Evolutionary conservation across 2,113 vertebrate genomes (phyloP).

Genomic region (Nycticorax nycticorax): DNA sequence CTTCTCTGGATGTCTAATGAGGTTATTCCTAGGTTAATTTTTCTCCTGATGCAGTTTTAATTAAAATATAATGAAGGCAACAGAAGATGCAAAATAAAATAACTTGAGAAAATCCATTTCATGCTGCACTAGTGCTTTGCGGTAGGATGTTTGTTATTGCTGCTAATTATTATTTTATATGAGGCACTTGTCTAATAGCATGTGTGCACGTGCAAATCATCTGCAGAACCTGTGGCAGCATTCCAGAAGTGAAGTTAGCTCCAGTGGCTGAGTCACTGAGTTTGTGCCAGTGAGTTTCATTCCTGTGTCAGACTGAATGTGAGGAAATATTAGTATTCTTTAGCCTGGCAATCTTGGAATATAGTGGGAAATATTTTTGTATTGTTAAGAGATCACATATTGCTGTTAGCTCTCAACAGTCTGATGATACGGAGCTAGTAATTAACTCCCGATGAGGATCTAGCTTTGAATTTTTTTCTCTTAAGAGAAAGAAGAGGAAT

Average conservation of each 20-base stretch:
- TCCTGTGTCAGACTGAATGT: background rate
- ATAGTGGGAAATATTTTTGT: background rate
- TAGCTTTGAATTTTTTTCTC: background rate
- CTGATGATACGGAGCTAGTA: background rate
- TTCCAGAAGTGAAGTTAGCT: background rate
- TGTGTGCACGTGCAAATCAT: background rate
- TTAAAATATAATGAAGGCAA: slow-evolving; percentile 24
- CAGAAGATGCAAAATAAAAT: background rate
- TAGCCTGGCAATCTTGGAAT: background rate
- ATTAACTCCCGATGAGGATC: background rate
- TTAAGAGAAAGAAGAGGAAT: slow-evolving; percentile 1
- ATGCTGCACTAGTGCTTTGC: background rate
- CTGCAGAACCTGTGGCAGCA: background rate
- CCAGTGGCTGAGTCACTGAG: background rate
- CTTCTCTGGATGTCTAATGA: slow-evolving; percentile 3
- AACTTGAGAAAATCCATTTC: background rate
- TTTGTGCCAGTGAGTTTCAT: background rate
- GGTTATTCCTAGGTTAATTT: slow-evolving; percentile 27
- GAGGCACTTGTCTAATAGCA: background rate
- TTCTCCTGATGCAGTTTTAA: slow-evolving; percentile 23
- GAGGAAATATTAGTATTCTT: background rate
- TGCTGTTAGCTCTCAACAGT: background rate
- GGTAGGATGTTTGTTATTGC: slow-evolving; percentile 11
- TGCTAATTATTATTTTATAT: slow-evolving; percentile 27
- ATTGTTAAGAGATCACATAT: background rate